phyloP scores from a whole-genome alignment of 2,888 invertebrate species.

The Micoletzkya japonica region DNA sequence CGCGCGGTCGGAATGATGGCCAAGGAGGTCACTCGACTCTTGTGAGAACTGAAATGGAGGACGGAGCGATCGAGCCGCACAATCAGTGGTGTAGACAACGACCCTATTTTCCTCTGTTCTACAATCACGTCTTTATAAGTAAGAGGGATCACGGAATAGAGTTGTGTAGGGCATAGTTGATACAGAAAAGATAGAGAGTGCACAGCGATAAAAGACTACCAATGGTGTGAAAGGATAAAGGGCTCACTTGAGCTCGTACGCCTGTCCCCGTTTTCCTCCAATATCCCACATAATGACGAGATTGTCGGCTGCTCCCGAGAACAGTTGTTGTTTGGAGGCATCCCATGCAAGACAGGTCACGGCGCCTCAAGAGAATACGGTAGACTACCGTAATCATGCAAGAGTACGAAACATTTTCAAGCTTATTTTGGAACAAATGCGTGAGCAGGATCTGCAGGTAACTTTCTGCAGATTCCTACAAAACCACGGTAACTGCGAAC shows the following conservation, averaged over 20 bases:
- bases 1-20: constrained; percentile 81
- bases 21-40: constrained; percentile 84
- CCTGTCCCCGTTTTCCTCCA: constrained; percentile 91
- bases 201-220: too few relatives aligned
- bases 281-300: constrained; percentile 98
- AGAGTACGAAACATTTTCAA: not conserved
- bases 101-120: too few relatives aligned
- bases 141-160: too few relatives aligned
- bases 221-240: too few relatives aligned
- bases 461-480: too few relatives aligned
- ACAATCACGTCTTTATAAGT: too few relatives aligned
- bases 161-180: too few relatives aligned
- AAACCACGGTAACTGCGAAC: too few relatives aligned
- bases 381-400: not conserved
- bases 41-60: constrained; percentile 57
- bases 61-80: not conserved
- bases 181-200: too few relatives aligned
- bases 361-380: constrained; percentile 68
- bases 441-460: too few relatives aligned
- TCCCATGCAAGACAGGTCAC: constrained; percentile 93
- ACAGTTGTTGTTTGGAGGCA: constrained; percentile 81
- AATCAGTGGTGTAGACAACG: not conserved
- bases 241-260: constrained; percentile 78
- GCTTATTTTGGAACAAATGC: too few relatives aligned
- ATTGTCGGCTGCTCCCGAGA: constrained; percentile 94